A percentile compares a stretch with the other conserved stretches of the same genome.
phyloP scores from a whole-genome alignment of 2,797 vertebrate species.

The Hemibagrus guttatus region DNA sequence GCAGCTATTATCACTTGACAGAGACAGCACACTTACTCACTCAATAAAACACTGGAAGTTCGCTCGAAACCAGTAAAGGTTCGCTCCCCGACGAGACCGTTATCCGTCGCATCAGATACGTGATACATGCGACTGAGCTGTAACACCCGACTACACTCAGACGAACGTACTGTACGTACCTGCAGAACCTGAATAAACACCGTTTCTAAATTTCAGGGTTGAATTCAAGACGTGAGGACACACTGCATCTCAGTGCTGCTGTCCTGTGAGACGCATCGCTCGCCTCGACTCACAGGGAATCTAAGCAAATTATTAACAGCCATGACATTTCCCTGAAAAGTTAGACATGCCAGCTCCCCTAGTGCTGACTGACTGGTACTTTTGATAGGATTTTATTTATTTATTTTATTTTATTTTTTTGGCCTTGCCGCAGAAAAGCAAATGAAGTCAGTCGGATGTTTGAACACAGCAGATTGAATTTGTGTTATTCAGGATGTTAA shows the following conservation, averaged over 20 bases:
- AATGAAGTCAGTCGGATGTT: neutral
- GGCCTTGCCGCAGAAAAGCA: neutral
- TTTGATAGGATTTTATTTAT: neutral
- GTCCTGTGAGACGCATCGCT: neutral
- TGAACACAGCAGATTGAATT: neutral
- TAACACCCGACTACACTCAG: constrained; percentile 6
- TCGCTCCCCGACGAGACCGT: constrained; percentile 29
- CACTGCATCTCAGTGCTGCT: neutral
- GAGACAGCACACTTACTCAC: constrained; percentile 43
- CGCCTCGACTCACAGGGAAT: neutral
- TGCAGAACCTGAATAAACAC: neutral
- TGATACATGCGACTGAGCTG: constrained; percentile 41
- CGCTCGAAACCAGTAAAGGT: constrained; percentile 32
- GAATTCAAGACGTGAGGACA: neutral
- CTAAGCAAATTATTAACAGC: neutral
- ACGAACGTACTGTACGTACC: constrained; percentile 13
- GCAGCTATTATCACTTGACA: constrained; percentile 51
- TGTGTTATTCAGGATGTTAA: neutral
- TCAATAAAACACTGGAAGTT: constrained; percentile 44
- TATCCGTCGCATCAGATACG: constrained; percentile 34
- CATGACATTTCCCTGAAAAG: neutral
- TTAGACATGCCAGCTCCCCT: neutral
- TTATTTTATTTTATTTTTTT: neutral
- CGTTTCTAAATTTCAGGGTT: constrained; percentile 11
- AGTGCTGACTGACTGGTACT: neutral